Evolutionary conservation across 2,888 invertebrate genomes (phyloP).

Genomic region (Helobdella robusta): DNA sequence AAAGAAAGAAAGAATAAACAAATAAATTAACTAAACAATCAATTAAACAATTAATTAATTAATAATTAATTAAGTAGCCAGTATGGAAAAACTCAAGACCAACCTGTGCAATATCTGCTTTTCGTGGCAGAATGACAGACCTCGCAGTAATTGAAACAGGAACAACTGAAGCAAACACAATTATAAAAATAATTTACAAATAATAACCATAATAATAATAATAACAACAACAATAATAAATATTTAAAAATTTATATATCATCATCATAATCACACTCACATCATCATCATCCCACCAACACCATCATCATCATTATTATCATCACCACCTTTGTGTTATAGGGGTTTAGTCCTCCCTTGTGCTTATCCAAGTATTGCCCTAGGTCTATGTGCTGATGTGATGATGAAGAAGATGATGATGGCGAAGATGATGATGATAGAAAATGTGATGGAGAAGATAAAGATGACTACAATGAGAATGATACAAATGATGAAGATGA

Average conservation of each 20-base stretch:
- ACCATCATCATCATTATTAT: too few species aligned
- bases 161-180: conserved; percentile 60
- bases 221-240: neutral
- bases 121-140: conserved; percentile 89
- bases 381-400: conserved; percentile 95
- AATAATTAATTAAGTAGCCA: neutral
- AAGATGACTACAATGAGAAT: too few species aligned
- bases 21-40: neutral
- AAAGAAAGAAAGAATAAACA: neutral
- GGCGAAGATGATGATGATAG: too few species aligned
- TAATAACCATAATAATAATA: neutral
- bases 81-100: conserved; percentile 21
- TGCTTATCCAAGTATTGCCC: conserved; percentile 97
- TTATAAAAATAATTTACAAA: neutral
- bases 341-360: conserved; percentile 81
- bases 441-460: too few species aligned
- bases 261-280: too few species aligned
- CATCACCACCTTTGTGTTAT: conserved; percentile 73
- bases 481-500: too few species aligned
- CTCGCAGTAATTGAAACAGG: conserved; percentile 90
- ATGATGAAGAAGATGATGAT: too few species aligned
- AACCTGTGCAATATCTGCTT: conserved; percentile 79
- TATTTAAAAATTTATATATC: too few species aligned
- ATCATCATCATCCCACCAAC: too few species aligned
- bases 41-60: neutral